These are phyloP conservation scores for Luffia ferchaultella DNA, from an alignment of 2,888 invertebrate species.

Conservation along the genomic window DNA sequence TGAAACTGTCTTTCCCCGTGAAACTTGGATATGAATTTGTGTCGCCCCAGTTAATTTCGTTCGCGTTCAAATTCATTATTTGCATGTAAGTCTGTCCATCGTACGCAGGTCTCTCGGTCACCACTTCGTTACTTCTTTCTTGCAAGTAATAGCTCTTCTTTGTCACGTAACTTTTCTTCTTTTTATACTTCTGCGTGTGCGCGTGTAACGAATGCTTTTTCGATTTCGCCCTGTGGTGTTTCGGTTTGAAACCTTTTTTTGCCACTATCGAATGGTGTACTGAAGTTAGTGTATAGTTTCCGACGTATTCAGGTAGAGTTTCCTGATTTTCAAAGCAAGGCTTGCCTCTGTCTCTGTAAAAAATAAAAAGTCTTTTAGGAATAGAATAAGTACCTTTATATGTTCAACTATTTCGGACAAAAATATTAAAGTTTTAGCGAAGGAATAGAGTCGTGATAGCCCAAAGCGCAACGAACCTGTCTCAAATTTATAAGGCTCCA, in stretches of 20 bases:
- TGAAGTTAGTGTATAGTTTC: constrained; percentile 24
- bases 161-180: constrained; percentile 18
- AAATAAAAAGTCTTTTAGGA: no score
- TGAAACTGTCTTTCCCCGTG: constrained; percentile 83
- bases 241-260: constrained; percentile 46
- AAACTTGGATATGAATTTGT: constrained; percentile 75
- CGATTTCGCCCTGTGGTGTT: constrained; percentile 34
- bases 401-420: no score
- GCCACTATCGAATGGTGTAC: constrained; percentile 40
- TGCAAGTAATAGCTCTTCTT: neutral
- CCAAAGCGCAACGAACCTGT: no score
- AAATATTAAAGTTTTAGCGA: no score
- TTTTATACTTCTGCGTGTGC: constrained; percentile 33
- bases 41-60: constrained; percentile 51
- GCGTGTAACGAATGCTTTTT: constrained; percentile 34
- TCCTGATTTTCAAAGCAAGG: constrained; percentile 37
- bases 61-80: constrained; percentile 37
- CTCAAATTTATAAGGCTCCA: no score
- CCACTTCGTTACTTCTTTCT: constrained; percentile 29
- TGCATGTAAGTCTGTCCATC: constrained; percentile 56
- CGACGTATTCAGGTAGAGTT: constrained; percentile 29
- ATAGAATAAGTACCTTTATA: no score
- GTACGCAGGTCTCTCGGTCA: constrained; percentile 35
- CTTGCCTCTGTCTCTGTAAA: constrained; percentile 28
- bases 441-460: no score